Conservation (phyloP, 2,888 invertebrate genomes). For the Diogma glabrata region DNA sequence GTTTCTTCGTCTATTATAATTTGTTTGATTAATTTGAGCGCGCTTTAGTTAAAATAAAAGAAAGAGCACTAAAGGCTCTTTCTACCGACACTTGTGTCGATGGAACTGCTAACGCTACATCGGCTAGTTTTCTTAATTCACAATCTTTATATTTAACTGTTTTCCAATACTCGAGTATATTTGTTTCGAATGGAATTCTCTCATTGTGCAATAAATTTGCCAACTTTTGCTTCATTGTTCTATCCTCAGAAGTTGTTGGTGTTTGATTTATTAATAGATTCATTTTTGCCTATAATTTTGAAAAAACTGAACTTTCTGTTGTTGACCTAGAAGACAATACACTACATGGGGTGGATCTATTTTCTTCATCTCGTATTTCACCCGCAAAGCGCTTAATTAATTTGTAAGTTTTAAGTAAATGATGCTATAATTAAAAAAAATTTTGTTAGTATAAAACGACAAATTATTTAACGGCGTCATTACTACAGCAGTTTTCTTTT, state of each 20-base stretch:
- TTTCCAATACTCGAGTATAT: conserved; percentile 15
- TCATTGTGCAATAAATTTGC: neutral
- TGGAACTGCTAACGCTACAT: conserved; percentile 16
- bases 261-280: neutral
- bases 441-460: neutral
- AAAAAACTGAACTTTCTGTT: neutral
- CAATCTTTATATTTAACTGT: conserved; percentile 11
- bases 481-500: neutral
- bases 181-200: conserved; percentile 11
- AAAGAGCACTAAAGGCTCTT: conserved; percentile 16
- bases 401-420: neutral
- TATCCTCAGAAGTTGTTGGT: neutral
- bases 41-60: no score
- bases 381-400: neutral
- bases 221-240: conserved; percentile 11
- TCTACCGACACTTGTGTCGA: conserved; percentile 16
- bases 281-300: neutral
- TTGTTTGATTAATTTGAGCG: no score
- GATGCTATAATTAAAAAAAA: neutral
- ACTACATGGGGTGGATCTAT: neutral
- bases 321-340: neutral
- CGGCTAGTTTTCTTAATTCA: conserved; percentile 13
- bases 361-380: neutral
- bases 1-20: no score
- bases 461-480: neutral